Evolutionary conservation across 2,888 invertebrate species (phyloP), one percentile per base, ranked within the genome.

Genomic region (Eupithecia inturbata): DNA sequence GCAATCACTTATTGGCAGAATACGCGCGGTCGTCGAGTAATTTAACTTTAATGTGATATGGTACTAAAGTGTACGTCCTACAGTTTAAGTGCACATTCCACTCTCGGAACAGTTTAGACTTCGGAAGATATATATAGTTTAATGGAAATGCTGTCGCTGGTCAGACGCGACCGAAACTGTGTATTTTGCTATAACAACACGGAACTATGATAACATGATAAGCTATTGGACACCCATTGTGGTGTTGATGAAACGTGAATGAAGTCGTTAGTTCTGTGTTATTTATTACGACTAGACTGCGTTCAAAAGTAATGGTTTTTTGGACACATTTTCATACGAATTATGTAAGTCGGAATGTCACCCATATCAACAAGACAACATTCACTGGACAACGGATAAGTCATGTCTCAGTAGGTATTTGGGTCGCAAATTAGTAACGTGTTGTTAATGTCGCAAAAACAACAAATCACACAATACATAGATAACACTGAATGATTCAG

Each of bases 1-100:
- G 84, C 84, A 80, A 22, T 3, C 49, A 10, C 22, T 53, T 53
- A 53, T 22, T 67, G 41, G 63, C 26, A 45, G 64, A 36, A 45
- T 69, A 71, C n/a, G 14, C 57, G 26, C 26, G 22, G 57, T 26
- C 26, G 14, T 57, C 14, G 26, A 57, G 12, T 26, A 12, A 53
- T 26, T 10, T 5, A 22, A 57, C 26, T 57, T 53, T 53, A 49
- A 49, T 53, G 10, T 57, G 57, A 57, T 26, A 57, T 57, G 26
- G 57, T 57, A 57, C 57, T 57, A 22, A 53, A 53, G 10, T n/a
- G 49, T 49, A n/a, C 49, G 7, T 22, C n/a, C n/a, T 53, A 53
- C 53, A 53, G 53, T 53, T 10, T 53, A n/a, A 49, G 53, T 22
- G 22, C 14, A 57, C 14, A 26, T 57, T 57, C 57, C 57, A 57